These are phyloP conservation scores for Oreochromis niloticus DNA, from an alignment of 2,113 vertebrate genomes.

Conservation along the genomic window DNA sequence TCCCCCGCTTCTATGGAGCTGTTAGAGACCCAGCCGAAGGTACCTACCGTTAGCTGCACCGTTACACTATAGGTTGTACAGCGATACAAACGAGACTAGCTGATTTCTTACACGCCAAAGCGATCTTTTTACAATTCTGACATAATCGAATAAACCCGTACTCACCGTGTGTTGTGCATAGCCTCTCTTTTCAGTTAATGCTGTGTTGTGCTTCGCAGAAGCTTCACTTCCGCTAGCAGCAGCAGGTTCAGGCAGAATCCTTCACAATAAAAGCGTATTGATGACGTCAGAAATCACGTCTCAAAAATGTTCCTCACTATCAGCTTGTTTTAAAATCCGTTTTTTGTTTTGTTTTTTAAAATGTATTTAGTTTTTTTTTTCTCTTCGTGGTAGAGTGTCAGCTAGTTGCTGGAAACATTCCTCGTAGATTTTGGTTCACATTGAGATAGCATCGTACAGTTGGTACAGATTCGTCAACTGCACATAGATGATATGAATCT, in stretches of 20 bases:
- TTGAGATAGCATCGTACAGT: too few relatives aligned
- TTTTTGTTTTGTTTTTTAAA: background rate
- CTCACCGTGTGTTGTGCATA: background rate
- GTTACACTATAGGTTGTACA: background rate
- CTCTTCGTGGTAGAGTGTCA: background rate
- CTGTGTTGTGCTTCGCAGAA: background rate
- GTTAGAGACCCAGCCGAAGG: background rate
- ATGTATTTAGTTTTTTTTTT: fast-evolving
- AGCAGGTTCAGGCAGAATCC: background rate
- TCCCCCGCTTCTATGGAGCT: background rate
- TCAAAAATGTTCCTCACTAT: background rate
- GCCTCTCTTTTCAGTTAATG: background rate
- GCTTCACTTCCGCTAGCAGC: background rate
- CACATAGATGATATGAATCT: background rate
- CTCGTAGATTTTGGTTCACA: background rate
- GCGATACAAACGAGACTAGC: background rate
- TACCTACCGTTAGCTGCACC: background rate
- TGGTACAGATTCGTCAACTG: too few relatives aligned
- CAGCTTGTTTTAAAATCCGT: background rate
- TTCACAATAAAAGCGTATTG: slow-evolving; percentile 23
- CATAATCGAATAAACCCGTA: background rate
- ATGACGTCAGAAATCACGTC: background rate
- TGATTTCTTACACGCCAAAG: background rate
- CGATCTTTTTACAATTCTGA: background rate
- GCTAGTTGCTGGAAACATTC: background rate